Evolutionary conservation across 2,113 vertebrate species (phyloP).

Genomic region (Pteropus alecto): DNA sequence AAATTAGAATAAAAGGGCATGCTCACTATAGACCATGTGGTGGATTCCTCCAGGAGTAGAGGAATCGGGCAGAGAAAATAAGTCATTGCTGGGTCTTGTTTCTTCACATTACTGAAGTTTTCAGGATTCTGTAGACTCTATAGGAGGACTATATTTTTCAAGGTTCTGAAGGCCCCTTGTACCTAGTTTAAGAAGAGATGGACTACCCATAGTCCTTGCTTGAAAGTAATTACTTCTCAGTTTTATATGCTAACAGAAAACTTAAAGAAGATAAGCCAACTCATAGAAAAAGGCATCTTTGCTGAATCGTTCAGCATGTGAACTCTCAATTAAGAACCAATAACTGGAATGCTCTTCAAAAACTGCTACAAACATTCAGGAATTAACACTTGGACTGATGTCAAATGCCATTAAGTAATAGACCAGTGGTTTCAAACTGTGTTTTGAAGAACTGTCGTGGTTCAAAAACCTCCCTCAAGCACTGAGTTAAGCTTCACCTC

Average conservation of each 20-base stretch:
- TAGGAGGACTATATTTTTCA: background rate
- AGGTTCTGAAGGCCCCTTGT: background rate
- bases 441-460: background rate
- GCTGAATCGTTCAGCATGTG: background rate
- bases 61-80: background rate
- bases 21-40: background rate
- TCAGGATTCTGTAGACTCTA: background rate
- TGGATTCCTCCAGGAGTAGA: background rate
- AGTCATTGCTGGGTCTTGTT: background rate
- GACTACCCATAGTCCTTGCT: background rate
- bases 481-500: background rate
- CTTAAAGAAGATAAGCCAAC: background rate
- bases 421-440: background rate
- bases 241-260: background rate
- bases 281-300: background rate
- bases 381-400: background rate
- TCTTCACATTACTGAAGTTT: background rate
- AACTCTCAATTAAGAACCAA: background rate
- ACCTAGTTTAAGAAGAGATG: background rate
- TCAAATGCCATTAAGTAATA: background rate
- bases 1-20: background rate
- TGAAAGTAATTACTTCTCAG: background rate
- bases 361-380: background rate
- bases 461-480: background rate
- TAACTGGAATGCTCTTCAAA: background rate